Conservation (phyloP, 2,113 vertebrate species). For the Eurystomus gularis region DNA sequence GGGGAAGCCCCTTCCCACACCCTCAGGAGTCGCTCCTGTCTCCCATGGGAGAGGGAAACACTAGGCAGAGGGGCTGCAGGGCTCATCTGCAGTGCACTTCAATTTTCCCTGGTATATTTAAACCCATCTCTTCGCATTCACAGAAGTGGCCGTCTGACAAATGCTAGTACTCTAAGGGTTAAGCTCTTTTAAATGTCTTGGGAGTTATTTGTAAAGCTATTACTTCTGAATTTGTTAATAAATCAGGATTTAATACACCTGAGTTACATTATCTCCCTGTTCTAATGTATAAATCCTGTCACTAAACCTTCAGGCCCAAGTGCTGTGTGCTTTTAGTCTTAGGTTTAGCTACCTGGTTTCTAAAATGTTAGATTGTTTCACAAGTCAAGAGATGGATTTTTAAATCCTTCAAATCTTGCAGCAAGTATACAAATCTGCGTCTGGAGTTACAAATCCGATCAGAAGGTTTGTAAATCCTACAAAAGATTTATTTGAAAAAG, state of each 20-base stretch:
- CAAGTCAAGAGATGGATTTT: conserved; percentile 62
- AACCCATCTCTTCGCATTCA: neutral
- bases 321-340: conserved; percentile 64
- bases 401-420: conserved; percentile 61
- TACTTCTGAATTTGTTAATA: conserved; percentile 66
- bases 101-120: neutral
- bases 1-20: neutral
- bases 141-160: conserved; percentile 9
- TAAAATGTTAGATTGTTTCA: conserved; percentile 54
- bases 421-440: conserved; percentile 60
- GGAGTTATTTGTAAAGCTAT: conserved; percentile 68
- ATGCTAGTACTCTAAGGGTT: conserved; percentile 19
- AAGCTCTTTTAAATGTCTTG: conserved; percentile 47
- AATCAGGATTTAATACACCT: conserved; percentile 72
- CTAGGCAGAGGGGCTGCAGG: neutral
- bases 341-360: conserved; percentile 58
- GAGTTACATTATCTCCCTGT: conserved; percentile 65
- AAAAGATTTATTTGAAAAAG: conserved; percentile 61
- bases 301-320: conserved; percentile 61
- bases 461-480: conserved; percentile 62
- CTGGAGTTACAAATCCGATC: conserved; percentile 68
- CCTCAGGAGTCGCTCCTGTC: fast-evolving
- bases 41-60: neutral
- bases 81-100: neutral
- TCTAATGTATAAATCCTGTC: conserved; percentile 64